Base-by-base conservation (phyloP, 2,888 invertebrate species). In the Philhelius pedissequus region DNA sequence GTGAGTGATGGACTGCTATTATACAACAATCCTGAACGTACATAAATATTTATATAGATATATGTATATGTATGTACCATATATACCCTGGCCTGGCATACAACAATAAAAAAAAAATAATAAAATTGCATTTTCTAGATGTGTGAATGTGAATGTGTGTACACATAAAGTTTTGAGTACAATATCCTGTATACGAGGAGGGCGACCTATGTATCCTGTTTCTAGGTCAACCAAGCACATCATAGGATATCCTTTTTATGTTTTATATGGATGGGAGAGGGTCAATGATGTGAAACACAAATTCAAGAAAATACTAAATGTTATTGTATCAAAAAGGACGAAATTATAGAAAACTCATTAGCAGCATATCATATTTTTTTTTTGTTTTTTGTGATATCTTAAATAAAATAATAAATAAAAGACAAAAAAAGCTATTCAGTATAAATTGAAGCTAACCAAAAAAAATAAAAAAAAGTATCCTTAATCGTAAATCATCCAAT, bases 201-300 rank as follows among this genome's bases (percentile, higher is more conserved):
- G 79, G 48, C 69, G 75, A 70, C 60, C 78, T 84, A 79, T 79
- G 71, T 84, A 75, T 71, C 75, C 71, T 35, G 60, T 84, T 84
- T 84, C 80, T 84, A 84, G 84, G 84, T 84, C 84, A 84, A 76
- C 62, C 68, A 76, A 84, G 45, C 75, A 80, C 76, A 84, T 80
- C 68, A 75, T 54, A 71, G 75, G 75, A 84, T 71, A 80, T 70
- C 62, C 35, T 77, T 68, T 48, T 3, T 74, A 52, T 58, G 54
- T 62, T 62, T 18, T 20, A n/a, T 7, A 40, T n/a, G n/a, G 7
- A 9, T 4, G 11, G 7, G n/a, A 20, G 9, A n/a, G 15, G 2
- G 5, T 1, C 1, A 8, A 1, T 27, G 8, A 11, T 1, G 22
- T 50, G 7, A 25, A 27, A 50, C 22, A 25, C 4, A 66, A 32